These are phyloP conservation scores for Galerucella calmariensis DNA, from an alignment of 2,888 invertebrate species.

Conservation along the genomic window DNA sequence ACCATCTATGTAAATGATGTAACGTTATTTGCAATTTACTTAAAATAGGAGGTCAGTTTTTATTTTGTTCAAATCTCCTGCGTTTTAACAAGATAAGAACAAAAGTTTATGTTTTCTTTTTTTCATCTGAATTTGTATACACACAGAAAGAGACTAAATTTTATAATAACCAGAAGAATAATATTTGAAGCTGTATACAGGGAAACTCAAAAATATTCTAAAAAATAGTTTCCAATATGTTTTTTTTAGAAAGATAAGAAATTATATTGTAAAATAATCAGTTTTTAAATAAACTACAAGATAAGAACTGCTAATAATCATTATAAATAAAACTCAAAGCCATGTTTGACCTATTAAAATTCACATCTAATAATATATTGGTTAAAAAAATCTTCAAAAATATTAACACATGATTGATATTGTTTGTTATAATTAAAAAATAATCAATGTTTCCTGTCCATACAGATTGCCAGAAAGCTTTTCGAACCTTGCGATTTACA, in stretches of 20 bases:
- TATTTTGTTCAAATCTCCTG: constrained; percentile 6
- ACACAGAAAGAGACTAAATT: constrained; percentile 2
- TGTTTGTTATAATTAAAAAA: not conserved
- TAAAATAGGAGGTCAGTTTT: constrained; percentile 1
- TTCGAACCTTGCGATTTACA: no score
- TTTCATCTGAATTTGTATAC: not conserved
- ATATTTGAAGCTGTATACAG: not conserved
- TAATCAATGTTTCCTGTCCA: not conserved
- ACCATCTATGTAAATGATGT: constrained; percentile 7
- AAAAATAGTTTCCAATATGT: no score
- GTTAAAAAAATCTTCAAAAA: no score
- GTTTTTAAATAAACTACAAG: not conserved
- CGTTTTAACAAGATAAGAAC: not conserved
- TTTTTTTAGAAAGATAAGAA: no score
- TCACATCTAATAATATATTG: no score
- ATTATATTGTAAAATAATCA: no score
- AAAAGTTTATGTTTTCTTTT: not conserved
- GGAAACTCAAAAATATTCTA: not conserved
- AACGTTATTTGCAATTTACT: constrained; percentile 1
- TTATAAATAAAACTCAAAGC: no score
- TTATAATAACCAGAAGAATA: not conserved
- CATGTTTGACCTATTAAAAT: no score
- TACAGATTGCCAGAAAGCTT: no score
- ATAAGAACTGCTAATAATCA: not conserved
- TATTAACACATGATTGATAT: not conserved